These are phyloP conservation scores for Sphaerolaimus hirsutus DNA, from an alignment of 2,888 invertebrate species.

Conservation along the genomic window DNA sequence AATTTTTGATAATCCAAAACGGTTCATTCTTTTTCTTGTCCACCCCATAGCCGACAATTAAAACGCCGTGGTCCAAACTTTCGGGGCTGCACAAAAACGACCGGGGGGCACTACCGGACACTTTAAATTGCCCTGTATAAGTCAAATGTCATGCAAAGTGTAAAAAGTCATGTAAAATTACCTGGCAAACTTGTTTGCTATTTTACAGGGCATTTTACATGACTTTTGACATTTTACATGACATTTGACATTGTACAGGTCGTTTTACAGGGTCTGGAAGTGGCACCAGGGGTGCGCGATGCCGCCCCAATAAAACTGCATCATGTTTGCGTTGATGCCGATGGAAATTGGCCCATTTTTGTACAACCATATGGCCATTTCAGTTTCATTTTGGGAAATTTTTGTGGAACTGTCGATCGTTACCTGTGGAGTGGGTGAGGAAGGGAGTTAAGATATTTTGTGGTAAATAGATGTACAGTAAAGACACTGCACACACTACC, in stretches of 20 bases:
- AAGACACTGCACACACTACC: too few relatives aligned
- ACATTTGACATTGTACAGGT: too few relatives aligned
- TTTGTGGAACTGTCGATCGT: conserved; percentile 21
- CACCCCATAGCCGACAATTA: conserved; percentile 22
- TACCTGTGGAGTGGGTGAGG: conserved; percentile 5
- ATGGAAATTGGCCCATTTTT: conserved; percentile 22
- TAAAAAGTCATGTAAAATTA: too few relatives aligned
- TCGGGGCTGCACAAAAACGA: conserved; percentile 13
- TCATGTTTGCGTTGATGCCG: conserved; percentile 22
- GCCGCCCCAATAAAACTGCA: conserved; percentile 24
- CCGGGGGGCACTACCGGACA: too few relatives aligned
- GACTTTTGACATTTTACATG: too few relatives aligned
- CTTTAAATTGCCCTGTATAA: too few relatives aligned
- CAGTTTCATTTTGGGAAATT: conserved; percentile 18
- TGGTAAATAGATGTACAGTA: too few relatives aligned
- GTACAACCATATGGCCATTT: conserved; percentile 18
- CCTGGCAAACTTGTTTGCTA: too few relatives aligned
- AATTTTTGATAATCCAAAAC: conserved; percentile 23
- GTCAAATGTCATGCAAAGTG: too few relatives aligned
- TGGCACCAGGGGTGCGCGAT: conserved; percentile 21
- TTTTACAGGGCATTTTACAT: too few relatives aligned
- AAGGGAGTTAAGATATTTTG: too few relatives aligned
- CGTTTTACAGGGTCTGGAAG: too few relatives aligned
- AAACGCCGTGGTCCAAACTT: conserved; percentile 20
- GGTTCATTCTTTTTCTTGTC: conserved; percentile 14